Base-by-base conservation (phyloP, 92 coral and sea anemone genomes). In the Palythoa heliodiscus region DNA sequence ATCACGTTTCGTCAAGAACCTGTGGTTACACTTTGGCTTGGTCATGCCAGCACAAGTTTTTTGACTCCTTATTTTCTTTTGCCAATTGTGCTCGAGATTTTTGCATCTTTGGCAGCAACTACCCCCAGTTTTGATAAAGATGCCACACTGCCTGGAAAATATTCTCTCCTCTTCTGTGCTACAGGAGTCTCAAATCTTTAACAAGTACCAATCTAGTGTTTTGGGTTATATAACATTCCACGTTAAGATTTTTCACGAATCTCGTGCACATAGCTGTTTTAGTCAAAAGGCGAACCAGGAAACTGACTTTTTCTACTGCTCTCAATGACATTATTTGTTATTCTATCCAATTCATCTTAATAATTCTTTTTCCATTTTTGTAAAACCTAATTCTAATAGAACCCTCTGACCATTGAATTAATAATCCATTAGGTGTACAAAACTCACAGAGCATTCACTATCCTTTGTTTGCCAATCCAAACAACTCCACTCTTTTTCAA, bases 1-100 rank as follows among this genome's bases (percentile, higher is more conserved):
- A 11, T 84, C 29, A 22, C 53, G 7, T 53, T 23, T 71, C 55
- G 87, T 71, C 87, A 84, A 73, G 87, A 73, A 72, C 71, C 87
- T 52, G 47, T 84, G 87, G 73, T 84, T 84, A 39, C 87, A 84
- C 50, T 29, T 13, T 13, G 86, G 77, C 15, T 83, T 13, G 13
- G 54, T 20, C 16, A 38, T 29, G 50, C 63, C 78, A 74, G 19
- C n/a, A 20, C 54, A 24, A 22, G 78, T 19, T 37, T 52, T 3
- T 25, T 64, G 50, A 11, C 38, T 74, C 68, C 16, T 61, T 52
- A 6, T 48, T 74, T 19, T 74, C 39, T 74, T 50, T 40, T 55
- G 4, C 3, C 22, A 3, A 4, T 10, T 48, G 37, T 50, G n/a
- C 12, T 52, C 8, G 17, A 74, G 35, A 15, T 16, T 54, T 24